Percentiles rank a stretch among this genome's conserved stretches.
These are phyloP conservation scores for Pterocles gutturalis DNA, from an alignment of 2,113 vertebrate genomes.

Conservation along the genomic window DNA sequence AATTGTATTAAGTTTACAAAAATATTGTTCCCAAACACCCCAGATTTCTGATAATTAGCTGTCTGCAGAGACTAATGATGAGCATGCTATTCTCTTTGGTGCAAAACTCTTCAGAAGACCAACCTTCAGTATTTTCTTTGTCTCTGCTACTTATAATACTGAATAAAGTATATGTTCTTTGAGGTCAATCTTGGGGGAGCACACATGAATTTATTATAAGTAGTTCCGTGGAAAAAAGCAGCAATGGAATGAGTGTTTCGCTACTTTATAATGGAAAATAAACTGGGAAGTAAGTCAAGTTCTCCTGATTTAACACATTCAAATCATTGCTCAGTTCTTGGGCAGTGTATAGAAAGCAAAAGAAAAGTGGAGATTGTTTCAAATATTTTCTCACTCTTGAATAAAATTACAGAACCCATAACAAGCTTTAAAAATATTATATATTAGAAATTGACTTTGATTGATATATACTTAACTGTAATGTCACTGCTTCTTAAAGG, in stretches of 20 bases:
- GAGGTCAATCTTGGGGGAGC: not conserved
- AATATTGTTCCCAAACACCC: not conserved
- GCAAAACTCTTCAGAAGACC: not conserved
- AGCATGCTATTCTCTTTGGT: not conserved
- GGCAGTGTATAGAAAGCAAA: not conserved
- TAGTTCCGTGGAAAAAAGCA: not conserved
- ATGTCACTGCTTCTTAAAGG: not conserved
- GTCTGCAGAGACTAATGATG: not conserved
- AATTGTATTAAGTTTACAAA: not conserved
- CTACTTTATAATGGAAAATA: not conserved
- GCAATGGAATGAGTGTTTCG: not conserved
- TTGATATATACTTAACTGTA: not conserved
- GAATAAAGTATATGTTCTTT: not conserved
- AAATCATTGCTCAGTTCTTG: not conserved
- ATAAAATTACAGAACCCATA: not conserved
- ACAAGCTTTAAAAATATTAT: not conserved
- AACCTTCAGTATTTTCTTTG: not conserved
- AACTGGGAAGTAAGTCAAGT: not conserved
- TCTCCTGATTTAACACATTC: not conserved
- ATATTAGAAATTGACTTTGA: not conserved
- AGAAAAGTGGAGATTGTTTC: not conserved
- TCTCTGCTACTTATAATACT: not conserved
- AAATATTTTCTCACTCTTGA: not conserved
- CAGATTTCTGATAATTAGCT: not conserved
- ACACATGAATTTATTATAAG: not conserved